A percentile compares a stretch with the other conserved stretches of the same genome.
Conservation (phyloP, 2,113 vertebrate species). For the Heterocephalus glaber region DNA sequence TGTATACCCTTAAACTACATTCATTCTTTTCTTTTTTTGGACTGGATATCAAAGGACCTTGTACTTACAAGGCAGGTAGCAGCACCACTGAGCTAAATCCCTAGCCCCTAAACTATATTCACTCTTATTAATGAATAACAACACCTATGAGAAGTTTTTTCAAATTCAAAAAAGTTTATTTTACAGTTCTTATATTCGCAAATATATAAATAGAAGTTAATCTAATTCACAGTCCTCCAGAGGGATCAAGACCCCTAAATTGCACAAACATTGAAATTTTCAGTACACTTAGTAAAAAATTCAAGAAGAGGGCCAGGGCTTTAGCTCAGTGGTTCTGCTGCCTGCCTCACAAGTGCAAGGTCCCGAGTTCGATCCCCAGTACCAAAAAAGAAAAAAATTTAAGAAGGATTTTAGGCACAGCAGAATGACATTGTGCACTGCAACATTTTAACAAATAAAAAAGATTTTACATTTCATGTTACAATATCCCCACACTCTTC, state of each 20-base stretch:
- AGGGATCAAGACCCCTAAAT: not conserved
- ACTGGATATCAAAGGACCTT: too few species aligned
- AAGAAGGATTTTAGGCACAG: not conserved
- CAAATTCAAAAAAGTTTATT: not conserved
- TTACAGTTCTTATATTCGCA: not conserved
- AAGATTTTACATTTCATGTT: not conserved
- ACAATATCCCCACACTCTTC: not conserved
- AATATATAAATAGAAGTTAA: not conserved
- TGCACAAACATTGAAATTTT: slow-evolving; percentile 4
- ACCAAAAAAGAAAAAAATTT: too few species aligned
- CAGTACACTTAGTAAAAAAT: not conserved
- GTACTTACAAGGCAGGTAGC: too few species aligned
- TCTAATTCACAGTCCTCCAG: not conserved
- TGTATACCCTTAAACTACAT: not conserved
- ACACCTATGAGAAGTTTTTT: not conserved
- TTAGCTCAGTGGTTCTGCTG: too few species aligned
- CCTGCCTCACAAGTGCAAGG: too few species aligned
- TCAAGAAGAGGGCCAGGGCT: not conserved
- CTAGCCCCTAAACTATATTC: not conserved
- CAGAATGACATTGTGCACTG: not conserved
- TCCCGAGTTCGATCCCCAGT: too few species aligned
- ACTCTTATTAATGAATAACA: not conserved
- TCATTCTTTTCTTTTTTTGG: too few species aligned
- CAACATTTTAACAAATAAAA: not conserved
- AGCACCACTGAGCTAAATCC: too few species aligned